phyloP scores from a whole-genome alignment of 2,797 vertebrate genomes.

The Acridotheres tristis region DNA sequence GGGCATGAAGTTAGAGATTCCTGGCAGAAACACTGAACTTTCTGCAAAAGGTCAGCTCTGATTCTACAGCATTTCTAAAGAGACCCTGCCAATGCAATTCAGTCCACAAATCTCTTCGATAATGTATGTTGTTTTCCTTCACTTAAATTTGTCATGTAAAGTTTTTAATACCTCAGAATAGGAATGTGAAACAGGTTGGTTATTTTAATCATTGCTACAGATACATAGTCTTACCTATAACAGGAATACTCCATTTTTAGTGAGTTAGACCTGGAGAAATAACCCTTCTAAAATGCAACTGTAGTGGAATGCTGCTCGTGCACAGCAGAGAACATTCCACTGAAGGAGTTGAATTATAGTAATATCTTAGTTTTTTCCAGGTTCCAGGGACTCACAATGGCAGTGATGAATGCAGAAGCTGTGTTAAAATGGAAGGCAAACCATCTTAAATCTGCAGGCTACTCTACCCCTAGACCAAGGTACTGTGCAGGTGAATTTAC shows the following conservation, averaged over 20 bases:
- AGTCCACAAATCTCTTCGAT: neutral
- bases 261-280: neutral
- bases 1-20: neutral
- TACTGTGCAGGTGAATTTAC: neutral
- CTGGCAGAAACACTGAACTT: neutral
- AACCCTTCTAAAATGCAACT: neutral
- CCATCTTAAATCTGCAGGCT: neutral
- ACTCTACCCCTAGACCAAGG: neutral
- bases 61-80: neutral
- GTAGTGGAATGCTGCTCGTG: accelerated
- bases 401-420: neutral
- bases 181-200: neutral
- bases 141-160: neutral
- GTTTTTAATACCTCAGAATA: neutral
- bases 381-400: neutral
- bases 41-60: neutral
- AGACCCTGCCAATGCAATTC: neutral
- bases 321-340: neutral
- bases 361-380: neutral
- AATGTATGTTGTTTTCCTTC: neutral
- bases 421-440: neutral
- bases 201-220: neutral
- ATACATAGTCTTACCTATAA: neutral
- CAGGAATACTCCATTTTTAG: neutral
- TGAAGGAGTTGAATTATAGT: neutral